Conservation (phyloP, 2,888 invertebrate genomes). For the Synanthedon tipuliformis region DNA sequence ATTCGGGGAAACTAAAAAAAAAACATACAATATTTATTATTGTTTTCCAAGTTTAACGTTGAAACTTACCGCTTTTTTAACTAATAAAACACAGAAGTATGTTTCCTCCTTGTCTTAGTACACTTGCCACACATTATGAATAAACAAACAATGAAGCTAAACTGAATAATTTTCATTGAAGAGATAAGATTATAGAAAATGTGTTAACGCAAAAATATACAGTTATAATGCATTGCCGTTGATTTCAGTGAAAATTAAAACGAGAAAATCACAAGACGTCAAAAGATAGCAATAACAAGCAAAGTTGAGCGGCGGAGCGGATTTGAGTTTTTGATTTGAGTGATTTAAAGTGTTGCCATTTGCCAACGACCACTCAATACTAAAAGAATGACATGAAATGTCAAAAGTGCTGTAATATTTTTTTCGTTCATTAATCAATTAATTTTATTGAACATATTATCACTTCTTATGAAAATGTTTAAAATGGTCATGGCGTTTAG, state of each 20-base stretch:
- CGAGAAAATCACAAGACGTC: constrained; percentile 46
- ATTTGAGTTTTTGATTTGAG: neutral
- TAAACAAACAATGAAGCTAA: constrained; percentile 16
- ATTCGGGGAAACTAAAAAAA: neutral
- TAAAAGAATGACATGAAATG: no score
- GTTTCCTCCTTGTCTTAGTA: constrained; percentile 60
- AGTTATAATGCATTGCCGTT: constrained; percentile 53
- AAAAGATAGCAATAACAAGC: constrained; percentile 15
- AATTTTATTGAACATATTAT: no score
- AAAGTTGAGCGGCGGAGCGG: constrained; percentile 9
- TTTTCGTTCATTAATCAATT: no score
- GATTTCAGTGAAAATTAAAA: constrained; percentile 52
- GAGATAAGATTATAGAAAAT: neutral
- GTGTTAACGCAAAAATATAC: constrained; percentile 26
- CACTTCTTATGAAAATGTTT: no score
- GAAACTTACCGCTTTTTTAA: constrained; percentile 51
- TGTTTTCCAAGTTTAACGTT: neutral
- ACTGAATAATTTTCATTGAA: constrained; percentile 11
- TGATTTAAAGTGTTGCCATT: neutral
- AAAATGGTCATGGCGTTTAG: no score
- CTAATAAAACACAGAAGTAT: constrained; percentile 51
- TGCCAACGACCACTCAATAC: no score
- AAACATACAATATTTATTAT: neutral
- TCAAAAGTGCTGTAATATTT: no score
- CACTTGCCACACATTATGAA: constrained; percentile 57